Evolutionary conservation across 2,888 invertebrate species (phyloP).

Genomic region (Trachelus iudaicus): DNA sequence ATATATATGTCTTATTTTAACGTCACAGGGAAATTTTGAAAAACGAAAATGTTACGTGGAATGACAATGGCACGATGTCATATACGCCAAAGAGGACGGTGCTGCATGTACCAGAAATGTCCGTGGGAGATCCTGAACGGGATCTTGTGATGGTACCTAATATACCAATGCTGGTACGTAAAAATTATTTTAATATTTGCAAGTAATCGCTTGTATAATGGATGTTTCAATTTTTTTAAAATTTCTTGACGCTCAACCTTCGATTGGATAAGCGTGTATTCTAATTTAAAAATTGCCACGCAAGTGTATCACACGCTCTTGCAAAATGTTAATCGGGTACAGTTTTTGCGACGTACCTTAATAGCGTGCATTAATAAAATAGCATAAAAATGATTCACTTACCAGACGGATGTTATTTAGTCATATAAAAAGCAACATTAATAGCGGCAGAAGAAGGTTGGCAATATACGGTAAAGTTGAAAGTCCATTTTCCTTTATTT

Average conservation of each 20-base stretch:
- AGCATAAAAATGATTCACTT: neutral
- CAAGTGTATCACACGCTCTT: neutral
- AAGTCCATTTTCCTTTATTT: neutral
- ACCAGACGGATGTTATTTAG: neutral
- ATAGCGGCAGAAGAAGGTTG: neutral
- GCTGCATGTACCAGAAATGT: constrained; percentile 73
- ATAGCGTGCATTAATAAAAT: neutral
- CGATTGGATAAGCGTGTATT: neutral
- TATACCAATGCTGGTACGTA: constrained; percentile 77
- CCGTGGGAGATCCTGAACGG: constrained; percentile 73
- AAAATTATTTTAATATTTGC: neutral
- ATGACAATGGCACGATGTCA: constrained; percentile 74
- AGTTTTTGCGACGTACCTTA: neutral
- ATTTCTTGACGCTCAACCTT: neutral
- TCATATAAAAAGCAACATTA: neutral
- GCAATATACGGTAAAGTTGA: neutral
- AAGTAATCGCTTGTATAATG: neutral
- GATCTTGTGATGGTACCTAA: constrained; percentile 76
- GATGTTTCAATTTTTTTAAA: neutral
- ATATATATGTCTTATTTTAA: neutral
- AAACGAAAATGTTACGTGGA: constrained; percentile 75
- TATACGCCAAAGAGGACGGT: constrained; percentile 73
- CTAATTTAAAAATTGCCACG: neutral
- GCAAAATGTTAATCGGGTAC: too few relatives aligned
- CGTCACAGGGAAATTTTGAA: constrained; percentile 74